Evolutionary conservation across 2,888 invertebrate genomes (phyloP).

Genomic region (Mesoligia furuncula): DNA sequence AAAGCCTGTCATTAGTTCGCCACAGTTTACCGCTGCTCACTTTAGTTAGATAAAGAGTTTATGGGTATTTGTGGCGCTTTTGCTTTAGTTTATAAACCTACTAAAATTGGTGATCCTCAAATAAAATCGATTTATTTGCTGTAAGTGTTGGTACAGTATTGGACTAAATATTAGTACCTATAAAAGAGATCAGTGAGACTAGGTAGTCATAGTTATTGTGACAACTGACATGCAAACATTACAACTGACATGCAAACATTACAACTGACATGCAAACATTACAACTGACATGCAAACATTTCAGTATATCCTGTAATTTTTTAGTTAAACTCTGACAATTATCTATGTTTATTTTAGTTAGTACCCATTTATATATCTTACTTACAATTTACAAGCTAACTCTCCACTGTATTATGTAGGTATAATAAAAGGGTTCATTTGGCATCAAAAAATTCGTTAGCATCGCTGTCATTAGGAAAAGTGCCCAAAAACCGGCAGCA

Average conservation of each 20-base stretch:
- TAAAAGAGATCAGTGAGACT: not conserved
- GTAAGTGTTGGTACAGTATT: not conserved
- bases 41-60: not conserved
- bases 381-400: not conserved
- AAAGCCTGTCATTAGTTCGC: conserved; percentile 27
- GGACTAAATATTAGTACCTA: not conserved
- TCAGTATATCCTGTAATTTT: not conserved
- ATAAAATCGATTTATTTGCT: not conserved
- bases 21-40: not conserved
- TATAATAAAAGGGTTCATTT: not conserved
- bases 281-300: no score
- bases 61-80: not conserved
- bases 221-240: no score
- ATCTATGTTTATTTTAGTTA: not conserved
- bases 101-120: not conserved
- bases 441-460: not conserved
- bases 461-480: not conserved
- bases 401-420: not conserved
- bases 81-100: not conserved
- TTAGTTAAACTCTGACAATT: not conserved
- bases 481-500: not conserved
- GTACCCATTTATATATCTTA: not conserved
- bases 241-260: no score
- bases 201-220: not conserved
- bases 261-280: no score